Percentiles rank a stretch among this genome's conserved stretches.
Evolutionary conservation across 2,113 vertebrate genomes (phyloP).

Genomic region (Procavia capensis): DNA sequence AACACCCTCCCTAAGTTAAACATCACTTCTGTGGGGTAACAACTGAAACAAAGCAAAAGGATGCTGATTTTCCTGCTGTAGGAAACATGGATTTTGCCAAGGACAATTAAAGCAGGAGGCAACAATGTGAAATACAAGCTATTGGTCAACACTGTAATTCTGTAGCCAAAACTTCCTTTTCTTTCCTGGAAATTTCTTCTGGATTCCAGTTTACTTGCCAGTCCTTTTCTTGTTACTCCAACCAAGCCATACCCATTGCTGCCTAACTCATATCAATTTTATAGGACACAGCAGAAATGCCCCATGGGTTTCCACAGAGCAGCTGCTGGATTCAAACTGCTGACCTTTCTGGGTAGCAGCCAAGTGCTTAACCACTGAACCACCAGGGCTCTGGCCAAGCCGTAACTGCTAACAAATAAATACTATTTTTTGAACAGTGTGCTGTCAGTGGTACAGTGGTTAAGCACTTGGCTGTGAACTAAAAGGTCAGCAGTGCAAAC

Average conservation of each 20-base stretch:
- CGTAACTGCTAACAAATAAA: conserved; percentile 27
- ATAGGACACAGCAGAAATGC: too few species aligned
- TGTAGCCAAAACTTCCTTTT: not conserved
- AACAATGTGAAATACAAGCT: not conserved
- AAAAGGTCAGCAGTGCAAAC: too few species aligned
- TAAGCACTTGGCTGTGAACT: too few species aligned
- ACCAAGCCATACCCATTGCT: not conserved
- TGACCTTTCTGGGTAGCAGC: too few species aligned
- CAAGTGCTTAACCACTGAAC: too few species aligned
- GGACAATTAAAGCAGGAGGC: not conserved
- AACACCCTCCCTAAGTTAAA: not conserved
- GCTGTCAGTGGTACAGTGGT: too few species aligned
- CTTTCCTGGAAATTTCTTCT: conserved; percentile 57
- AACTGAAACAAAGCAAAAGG: not conserved
- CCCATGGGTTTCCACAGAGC: too few species aligned
- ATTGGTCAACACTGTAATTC: not conserved
- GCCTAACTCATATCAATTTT: too few species aligned
- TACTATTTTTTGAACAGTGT: conserved; percentile 14
- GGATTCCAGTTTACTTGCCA: not conserved
- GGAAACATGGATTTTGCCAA: conserved; percentile 45
- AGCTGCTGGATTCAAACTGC: too few species aligned
- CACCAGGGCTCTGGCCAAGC: not conserved
- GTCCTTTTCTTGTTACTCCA: conserved; percentile 1
- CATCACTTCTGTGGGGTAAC: not conserved
- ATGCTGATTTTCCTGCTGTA: conserved; percentile 27